Evolutionary conservation across 2,113 vertebrate genomes (phyloP).

Genomic region (Myocastor coypus): DNA sequence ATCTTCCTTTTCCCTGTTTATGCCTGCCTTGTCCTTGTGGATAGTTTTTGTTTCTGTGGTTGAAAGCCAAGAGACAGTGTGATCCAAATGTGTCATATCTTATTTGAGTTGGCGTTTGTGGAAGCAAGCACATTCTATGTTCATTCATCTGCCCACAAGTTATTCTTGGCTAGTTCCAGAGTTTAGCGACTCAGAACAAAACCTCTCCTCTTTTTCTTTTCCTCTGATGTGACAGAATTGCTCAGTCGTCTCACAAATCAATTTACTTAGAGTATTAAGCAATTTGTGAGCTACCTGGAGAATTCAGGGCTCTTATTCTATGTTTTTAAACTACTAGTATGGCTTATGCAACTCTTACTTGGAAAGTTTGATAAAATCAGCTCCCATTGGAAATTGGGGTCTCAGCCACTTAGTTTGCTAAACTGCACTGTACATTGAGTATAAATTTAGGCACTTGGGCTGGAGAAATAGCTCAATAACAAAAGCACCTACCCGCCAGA

Average conservation of each 20-base stretch:
- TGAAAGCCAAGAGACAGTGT: background rate
- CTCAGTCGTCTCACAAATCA: background rate
- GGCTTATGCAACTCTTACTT: background rate
- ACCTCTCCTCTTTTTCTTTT: background rate
- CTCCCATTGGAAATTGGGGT: background rate
- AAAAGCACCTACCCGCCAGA: no score
- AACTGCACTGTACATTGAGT: background rate
- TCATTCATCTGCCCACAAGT: background rate
- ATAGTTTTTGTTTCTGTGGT: background rate
- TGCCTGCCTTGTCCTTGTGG: background rate
- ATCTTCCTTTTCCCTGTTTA: background rate
- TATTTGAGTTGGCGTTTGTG: background rate
- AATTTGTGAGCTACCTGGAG: background rate
- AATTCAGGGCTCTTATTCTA: background rate
- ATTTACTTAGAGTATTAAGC: background rate
- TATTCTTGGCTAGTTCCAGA: background rate
- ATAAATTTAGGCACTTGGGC: background rate
- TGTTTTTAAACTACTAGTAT: background rate
- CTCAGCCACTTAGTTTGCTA: background rate
- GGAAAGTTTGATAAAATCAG: background rate
- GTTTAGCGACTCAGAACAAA: background rate
- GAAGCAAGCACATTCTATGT: background rate
- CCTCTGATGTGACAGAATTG: background rate
- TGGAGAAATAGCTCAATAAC: no score
- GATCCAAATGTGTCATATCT: constrained; percentile 5